These are phyloP conservation scores for Helicorthomorpha holstii DNA, from an alignment of 1,140 invertebrate species.

Conservation along the genomic window DNA sequence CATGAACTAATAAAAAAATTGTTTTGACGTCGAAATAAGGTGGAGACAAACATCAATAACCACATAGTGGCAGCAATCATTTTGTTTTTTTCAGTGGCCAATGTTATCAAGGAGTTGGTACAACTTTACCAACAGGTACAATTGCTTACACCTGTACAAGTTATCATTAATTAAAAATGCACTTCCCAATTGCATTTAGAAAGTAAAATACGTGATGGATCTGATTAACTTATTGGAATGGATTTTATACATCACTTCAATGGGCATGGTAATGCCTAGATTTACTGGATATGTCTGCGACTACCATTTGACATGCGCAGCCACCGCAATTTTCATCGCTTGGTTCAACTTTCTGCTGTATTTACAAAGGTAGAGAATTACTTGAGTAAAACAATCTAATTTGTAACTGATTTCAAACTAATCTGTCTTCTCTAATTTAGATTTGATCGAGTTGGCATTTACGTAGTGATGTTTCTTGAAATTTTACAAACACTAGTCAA, in stretches of 20 bases:
- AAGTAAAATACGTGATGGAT: slow-evolving; percentile 26
- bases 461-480: slow-evolving; percentile 82
- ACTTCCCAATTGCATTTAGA: neutral
- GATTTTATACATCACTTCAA: slow-evolving; percentile 46
- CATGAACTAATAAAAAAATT: no score
- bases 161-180: neutral
- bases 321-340: slow-evolving; percentile 61
- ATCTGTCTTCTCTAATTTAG: slow-evolving; percentile 16
- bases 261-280: slow-evolving; percentile 41
- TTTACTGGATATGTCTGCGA: slow-evolving; percentile 36
- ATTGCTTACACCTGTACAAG: slow-evolving; percentile 19
- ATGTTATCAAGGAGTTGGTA: slow-evolving; percentile 48
- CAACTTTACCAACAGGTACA: slow-evolving; percentile 53
- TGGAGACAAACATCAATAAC: neutral
- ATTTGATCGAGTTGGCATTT: slow-evolving; percentile 53
- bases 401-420: neutral
- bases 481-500: slow-evolving; percentile 70
- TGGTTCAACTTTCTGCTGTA: slow-evolving; percentile 73
- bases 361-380: slow-evolving; percentile 49
- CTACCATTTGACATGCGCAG: slow-evolving; percentile 37
- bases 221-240: slow-evolving; percentile 37
- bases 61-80: slow-evolving; percentile 36
- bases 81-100: slow-evolving; percentile 48
- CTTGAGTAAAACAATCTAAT: neutral
- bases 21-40: no score